phyloP scores from a whole-genome alignment of 2,113 vertebrate species.

The Propithecus coquereli region DNA sequence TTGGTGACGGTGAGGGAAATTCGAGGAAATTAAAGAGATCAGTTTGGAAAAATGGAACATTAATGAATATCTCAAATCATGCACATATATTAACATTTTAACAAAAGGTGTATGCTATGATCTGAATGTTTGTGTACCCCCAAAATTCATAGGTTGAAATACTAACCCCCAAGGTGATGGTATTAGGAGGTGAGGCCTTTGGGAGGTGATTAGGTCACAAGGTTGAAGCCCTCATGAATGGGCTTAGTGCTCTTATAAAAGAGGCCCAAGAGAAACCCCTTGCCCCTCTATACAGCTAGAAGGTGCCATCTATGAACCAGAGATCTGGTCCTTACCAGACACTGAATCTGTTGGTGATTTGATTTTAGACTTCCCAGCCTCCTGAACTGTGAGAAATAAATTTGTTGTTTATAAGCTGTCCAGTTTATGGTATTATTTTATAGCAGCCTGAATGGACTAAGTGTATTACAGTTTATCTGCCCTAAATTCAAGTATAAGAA shows the following conservation, averaged over 20 bases:
- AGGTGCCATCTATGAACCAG: background rate
- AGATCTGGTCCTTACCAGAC: background rate
- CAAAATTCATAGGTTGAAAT: background rate
- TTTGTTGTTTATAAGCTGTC: background rate
- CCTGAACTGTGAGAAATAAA: background rate
- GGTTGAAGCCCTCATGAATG: background rate
- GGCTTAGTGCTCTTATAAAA: background rate
- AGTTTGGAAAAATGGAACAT: background rate
- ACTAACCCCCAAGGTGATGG: background rate
- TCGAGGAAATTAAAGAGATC: background rate
- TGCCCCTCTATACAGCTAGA: background rate
- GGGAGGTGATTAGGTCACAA: background rate
- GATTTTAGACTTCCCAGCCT: background rate
- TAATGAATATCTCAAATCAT: background rate
- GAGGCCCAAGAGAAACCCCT: background rate
- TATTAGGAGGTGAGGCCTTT: background rate
- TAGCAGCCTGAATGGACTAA: background rate
- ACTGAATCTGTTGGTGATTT: background rate
- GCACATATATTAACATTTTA: constrained; percentile 2
- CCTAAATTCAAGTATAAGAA: constrained; percentile 40
- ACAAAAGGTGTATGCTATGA: background rate
- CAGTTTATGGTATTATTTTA: background rate
- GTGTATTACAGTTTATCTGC: background rate
- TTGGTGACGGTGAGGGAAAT: constrained; percentile 9
- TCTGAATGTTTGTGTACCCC: background rate